A percentile compares a stretch with the other conserved stretches of the same genome.
Conservation (phyloP, 2,888 invertebrate species). For the Oscheius onirici region DNA sequence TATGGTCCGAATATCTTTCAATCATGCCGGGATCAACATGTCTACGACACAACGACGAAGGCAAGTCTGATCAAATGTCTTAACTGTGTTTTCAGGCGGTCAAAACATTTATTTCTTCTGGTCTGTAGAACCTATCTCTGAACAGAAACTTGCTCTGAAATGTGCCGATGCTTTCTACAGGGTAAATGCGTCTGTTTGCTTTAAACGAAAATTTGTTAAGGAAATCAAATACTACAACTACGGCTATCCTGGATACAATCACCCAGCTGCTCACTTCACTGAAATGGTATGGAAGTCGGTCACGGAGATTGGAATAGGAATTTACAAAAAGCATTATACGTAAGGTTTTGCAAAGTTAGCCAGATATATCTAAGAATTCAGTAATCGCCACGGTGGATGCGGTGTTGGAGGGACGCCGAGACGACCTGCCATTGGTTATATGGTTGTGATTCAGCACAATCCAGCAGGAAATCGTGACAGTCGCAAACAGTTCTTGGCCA, state of each 20-base stretch:
- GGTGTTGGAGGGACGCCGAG: constrained; percentile 15
- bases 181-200: background rate
- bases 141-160: constrained; percentile 35
- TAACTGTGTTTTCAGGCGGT: constrained; percentile 31
- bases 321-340: constrained; percentile 34
- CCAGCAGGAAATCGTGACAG: constrained; percentile 34
- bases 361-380: background rate
- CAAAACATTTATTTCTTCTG: constrained; percentile 47
- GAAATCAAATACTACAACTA: constrained; percentile 46
- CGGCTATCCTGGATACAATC: constrained; percentile 33
- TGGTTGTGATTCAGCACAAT: constrained; percentile 40
- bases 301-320: constrained; percentile 42
- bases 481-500: constrained; percentile 26
- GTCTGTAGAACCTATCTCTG: constrained; percentile 29
- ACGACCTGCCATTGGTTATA: constrained; percentile 36
- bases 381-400: constrained; percentile 37
- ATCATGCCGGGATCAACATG: constrained; percentile 29
- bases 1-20: constrained; percentile 38
- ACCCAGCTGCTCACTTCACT: constrained; percentile 45
- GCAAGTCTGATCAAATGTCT: background rate
- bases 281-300: constrained; percentile 46
- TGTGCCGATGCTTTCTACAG: constrained; percentile 35
- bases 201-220: too few species aligned
- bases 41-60: constrained; percentile 30
- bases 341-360: constrained; percentile 20